These are phyloP conservation scores for Bradypus variegatus DNA, from an alignment of 2,797 vertebrate species.

Conservation along the genomic window DNA sequence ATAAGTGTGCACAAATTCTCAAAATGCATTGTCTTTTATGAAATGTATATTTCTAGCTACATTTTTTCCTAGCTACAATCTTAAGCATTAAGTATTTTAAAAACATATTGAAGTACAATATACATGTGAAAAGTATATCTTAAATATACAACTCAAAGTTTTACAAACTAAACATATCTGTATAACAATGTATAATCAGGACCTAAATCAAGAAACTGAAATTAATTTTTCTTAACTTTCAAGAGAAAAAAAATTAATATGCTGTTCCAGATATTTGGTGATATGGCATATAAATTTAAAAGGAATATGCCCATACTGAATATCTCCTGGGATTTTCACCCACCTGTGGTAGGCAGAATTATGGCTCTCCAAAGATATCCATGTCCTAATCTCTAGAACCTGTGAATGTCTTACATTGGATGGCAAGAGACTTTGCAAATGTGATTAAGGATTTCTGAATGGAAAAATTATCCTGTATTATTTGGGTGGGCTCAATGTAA, in stretches of 20 bases:
- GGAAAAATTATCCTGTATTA: background rate
- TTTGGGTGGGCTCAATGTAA: background rate
- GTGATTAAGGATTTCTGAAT: background rate
- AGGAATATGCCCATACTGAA: background rate
- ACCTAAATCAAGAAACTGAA: background rate
- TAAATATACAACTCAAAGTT: background rate
- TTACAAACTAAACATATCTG: background rate
- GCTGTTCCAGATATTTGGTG: background rate
- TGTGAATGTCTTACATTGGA: background rate
- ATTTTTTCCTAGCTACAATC: background rate
- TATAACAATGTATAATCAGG: background rate
- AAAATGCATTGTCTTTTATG: background rate
- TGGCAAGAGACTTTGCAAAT: background rate
- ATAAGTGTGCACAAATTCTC: background rate
- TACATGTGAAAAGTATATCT: background rate
- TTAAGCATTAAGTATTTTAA: background rate
- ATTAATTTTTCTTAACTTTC: slow-evolving; percentile 5
- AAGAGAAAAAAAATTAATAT: background rate
- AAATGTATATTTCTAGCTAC: slow-evolving; percentile 25
- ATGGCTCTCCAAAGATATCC: background rate
- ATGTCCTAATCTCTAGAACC: background rate
- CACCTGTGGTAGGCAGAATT: background rate
- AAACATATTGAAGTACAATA: background rate
- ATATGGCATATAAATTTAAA: background rate
- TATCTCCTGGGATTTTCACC: background rate